Percentiles rank a stretch among this genome's conserved stretches.
Conservation (phyloP, 2,113 vertebrate genomes). For the Poecilia latipinna region DNA sequence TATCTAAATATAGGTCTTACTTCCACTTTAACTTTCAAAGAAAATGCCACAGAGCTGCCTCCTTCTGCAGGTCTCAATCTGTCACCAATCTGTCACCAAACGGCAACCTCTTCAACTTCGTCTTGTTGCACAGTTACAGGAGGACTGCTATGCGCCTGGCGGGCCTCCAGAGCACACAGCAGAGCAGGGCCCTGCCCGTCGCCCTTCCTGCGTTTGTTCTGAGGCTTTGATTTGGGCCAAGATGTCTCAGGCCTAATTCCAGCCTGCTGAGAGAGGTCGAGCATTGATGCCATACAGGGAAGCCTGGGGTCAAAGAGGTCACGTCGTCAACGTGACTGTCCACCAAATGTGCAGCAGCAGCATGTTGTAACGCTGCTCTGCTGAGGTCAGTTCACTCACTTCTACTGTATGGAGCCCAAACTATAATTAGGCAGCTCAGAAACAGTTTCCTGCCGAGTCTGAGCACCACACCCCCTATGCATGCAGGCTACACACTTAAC, state of each 20-base stretch:
- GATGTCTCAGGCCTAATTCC: conserved; percentile 80
- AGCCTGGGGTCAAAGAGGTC: conserved; percentile 55
- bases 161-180: conserved; percentile 72
- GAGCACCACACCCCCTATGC: conserved; percentile 33
- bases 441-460: conserved; percentile 47
- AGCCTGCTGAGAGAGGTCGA: conserved; percentile 71
- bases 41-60: background rate
- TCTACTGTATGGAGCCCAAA: conserved; percentile 22
- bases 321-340: conserved; percentile 34
- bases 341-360: conserved; percentile 17
- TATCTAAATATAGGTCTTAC: background rate
- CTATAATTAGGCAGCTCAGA: conserved; percentile 70
- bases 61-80: background rate
- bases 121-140: conserved; percentile 51
- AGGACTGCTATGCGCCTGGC: conserved; percentile 67
- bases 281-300: conserved; percentile 55
- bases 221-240: conserved; percentile 80
- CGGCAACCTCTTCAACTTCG: conserved; percentile 15
- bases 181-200: conserved; percentile 63
- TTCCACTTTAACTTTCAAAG: background rate
- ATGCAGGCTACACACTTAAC: conserved; percentile 16
- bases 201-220: conserved; percentile 85
- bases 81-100: conserved; percentile 1
- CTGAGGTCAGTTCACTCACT: conserved; percentile 32
- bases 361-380: conserved; percentile 8